Conservation (phyloP, 2,888 invertebrate genomes). For the Crematogaster levior region DNA sequence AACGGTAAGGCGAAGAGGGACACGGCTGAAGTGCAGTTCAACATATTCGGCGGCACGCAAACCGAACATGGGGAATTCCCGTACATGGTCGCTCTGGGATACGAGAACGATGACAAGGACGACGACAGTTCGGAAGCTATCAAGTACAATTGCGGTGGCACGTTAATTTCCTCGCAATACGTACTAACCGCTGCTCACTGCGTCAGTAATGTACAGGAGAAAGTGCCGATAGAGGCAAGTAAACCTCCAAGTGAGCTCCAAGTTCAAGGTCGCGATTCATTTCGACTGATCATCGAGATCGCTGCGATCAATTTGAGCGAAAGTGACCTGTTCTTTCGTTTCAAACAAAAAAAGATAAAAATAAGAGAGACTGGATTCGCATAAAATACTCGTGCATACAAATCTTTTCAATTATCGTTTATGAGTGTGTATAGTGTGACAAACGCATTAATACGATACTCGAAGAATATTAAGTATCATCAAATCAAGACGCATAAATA, state of each 20-base stretch:
- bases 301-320: not conserved
- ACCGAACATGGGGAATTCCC: constrained; percentile 78
- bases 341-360: not conserved
- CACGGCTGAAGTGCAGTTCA: constrained; percentile 49
- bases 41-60: constrained; percentile 75
- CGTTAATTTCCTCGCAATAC: constrained; percentile 77
- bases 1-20: not conserved
- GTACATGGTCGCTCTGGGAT: constrained; percentile 80
- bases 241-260: not conserved
- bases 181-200: constrained; percentile 83
- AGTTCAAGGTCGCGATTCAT: constrained; percentile 24
- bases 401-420: not conserved
- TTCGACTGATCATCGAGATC: not conserved
- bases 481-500: not conserved
- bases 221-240: constrained; percentile 78
- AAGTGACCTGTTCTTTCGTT: not conserved
- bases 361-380: not conserved
- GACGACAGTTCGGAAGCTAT: constrained; percentile 58
- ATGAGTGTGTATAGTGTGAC: not conserved
- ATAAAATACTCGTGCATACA: not conserved
- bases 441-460: no score
- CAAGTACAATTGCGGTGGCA: constrained; percentile 80
- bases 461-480: not conserved
- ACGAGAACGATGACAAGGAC: constrained; percentile 55
- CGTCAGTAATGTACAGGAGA: constrained; percentile 75